Base-by-base conservation (phyloP, 1,140 invertebrate genomes). In the Bombus waltoni region DNA sequence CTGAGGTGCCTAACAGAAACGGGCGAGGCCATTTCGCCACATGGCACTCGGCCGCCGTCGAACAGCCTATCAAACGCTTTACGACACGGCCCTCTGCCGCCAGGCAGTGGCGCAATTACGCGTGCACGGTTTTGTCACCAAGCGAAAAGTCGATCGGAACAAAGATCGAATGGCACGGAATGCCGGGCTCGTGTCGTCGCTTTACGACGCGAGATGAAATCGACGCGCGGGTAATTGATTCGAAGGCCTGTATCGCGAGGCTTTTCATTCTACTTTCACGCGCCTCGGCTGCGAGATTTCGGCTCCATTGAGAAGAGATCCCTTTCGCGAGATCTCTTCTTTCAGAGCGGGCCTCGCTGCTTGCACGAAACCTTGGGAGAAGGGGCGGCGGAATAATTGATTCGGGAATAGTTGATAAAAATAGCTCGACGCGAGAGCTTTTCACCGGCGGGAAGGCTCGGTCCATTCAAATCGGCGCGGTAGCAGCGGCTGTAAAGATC, bases 51-150 rank as follows among this genome's bases (percentile, higher is more conserved):
- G 5, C 18, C 47, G 18, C 18, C 62, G 68, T 15, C 10, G 25
- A 47, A 83, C 65, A n/a, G 85, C 74, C 66, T 79, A 83, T 87
- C 81, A 53, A 53, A 53, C 18, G 42, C 84, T 87, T 84, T 79
- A 87, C 81, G 75, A 78, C 68, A 2, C 25, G 59, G 18, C 18
- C 47, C 47, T 8, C 18, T 8, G 47, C 47, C 47, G 47, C 8
- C 47, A 75, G 42, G 42, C 15, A 44, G 22, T 8, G 59, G 28
- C 25, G 25, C 74, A 42, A 74, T 82, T 82, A 82, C 71, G 71
- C 13, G 40, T 22, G 35, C 15, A 9, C 44, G 35, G 47, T 25
- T 42, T 11, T 75, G 76, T 78, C 40, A 35, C 47, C 40, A 6
- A 10, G 66, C n/a, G 53, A 42, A 66, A 68, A 38, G 13, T 86